Evolutionary conservation across 2,888 invertebrate species (phyloP).

Genomic region (Escarpia spicata): DNA sequence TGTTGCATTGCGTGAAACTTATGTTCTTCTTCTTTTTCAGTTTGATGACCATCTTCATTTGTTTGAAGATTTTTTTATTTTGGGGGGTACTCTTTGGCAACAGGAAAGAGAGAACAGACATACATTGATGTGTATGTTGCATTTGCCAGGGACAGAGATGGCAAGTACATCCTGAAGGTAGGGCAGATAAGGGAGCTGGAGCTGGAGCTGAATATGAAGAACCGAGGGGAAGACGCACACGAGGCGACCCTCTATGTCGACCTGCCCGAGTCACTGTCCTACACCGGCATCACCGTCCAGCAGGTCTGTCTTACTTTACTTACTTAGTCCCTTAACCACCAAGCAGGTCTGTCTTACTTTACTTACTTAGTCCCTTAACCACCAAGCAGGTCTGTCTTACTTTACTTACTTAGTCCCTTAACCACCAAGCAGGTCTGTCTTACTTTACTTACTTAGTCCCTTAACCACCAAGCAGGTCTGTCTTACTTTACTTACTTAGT

Average conservation of each 20-base stretch:
- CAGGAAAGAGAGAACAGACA: background rate
- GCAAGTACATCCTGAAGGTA: conserved; percentile 32
- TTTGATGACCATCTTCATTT: too few relatives aligned
- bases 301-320: background rate
- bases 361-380: background rate
- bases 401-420: too few relatives aligned
- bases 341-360: background rate
- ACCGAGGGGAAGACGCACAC: conserved; percentile 77
- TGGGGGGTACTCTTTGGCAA: too few relatives aligned
- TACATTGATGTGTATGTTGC: background rate
- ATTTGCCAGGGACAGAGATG: conserved; percentile 25
- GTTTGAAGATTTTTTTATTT: too few relatives aligned
- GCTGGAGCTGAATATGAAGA: conserved; percentile 79
- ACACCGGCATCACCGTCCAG: conserved; percentile 28
- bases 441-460: too few relatives aligned
- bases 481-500: too few relatives aligned
- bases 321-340: background rate
- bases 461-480: too few relatives aligned
- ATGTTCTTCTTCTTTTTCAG: too few relatives aligned
- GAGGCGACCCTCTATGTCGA: conserved; percentile 36
- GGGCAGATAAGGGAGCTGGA: conserved; percentile 32
- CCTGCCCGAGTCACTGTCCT: conserved; percentile 35
- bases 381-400: too few relatives aligned
- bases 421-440: too few relatives aligned
- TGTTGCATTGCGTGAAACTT: too few relatives aligned